Evolutionary conservation across 2,797 vertebrate species (phyloP), one percentile per base, ranked within the genome.

Genomic region (Semotilus atromaculatus): DNA sequence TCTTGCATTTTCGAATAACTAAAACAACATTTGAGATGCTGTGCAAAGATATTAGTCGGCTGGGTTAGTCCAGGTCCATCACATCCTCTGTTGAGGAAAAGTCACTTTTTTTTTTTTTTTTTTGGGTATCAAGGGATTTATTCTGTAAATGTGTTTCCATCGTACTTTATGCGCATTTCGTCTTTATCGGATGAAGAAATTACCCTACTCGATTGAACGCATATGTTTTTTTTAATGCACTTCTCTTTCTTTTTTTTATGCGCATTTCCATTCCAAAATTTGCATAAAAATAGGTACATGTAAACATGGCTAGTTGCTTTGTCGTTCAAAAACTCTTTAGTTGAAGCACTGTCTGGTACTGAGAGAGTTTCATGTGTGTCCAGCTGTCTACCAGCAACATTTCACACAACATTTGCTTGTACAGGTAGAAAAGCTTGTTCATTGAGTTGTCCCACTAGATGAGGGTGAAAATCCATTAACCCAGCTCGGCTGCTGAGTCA

Each of bases 381-480:
- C 1, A 2, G 40, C 60, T 3, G 2, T 43, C 18, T 45, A 64
- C n/a, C 76, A 29, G 13, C 7, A 14, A 26, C 14, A 58, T 76
- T 76, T 38, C 3, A 13, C 21, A 10, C 18, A 43, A 55, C 16
- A 51, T 70, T 68, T 45, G 38, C 82, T 78, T 71, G 38, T 60
- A 71, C 64, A 26, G 74, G 51, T 84, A 60, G 26, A 71, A 70
- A 70, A 71, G 3, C 38, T 45, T 58, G 16, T 84, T 78, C 26
- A 23, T 68, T 26, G 62, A 70, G 82, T 70, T 71, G 14, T 83
- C 34, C 74, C 34, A 67, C 23, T 34, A 84, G 51, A 34, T 36
- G 51, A 74, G 81, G 81, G 81, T 67, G 71, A 55, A 55, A 66
- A 79, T 72, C 66, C 73, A 83, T 83, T 83, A 86, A 83, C 31